phyloP scores from a whole-genome alignment of 2,113 vertebrate genomes.

The Oncorhynchus tshawytscha region DNA sequence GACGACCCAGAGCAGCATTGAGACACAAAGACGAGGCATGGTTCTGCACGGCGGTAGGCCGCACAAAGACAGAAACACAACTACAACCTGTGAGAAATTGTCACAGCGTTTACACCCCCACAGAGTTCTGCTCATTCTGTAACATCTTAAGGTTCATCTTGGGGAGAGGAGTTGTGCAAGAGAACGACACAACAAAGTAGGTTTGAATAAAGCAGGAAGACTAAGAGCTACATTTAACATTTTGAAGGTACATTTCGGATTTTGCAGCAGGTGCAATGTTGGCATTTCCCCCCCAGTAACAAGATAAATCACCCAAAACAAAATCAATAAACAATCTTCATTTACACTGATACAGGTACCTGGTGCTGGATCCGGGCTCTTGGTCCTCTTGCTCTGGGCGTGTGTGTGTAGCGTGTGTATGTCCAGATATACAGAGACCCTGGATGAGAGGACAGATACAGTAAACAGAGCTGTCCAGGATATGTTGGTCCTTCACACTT shows the following conservation, averaged over 20 bases:
- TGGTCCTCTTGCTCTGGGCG: neutral
- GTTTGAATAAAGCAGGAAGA: neutral
- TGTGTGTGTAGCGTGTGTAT: neutral
- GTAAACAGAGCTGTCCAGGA: neutral
- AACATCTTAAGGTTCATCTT: no score
- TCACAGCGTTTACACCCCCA: neutral
- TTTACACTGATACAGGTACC: neutral
- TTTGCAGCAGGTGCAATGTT: neutral
- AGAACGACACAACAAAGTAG: neutral
- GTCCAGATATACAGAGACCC: neutral
- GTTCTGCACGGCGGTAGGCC: neutral
- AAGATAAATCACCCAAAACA: neutral
- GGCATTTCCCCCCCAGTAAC: neutral
- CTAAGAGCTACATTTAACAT: neutral
- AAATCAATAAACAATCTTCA: neutral
- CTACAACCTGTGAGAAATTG: neutral
- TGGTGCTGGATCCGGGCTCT: neutral
- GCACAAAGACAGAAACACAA: neutral
- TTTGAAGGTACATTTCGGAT: no score
- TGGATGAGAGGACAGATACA: neutral
- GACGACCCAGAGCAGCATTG: conserved; percentile 23
- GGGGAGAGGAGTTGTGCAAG: no score
- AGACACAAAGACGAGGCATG: conserved; percentile 33
- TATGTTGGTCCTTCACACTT: conserved; percentile 36
- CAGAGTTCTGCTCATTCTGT: neutral